Evolutionary conservation across 2,888 invertebrate genomes (phyloP).

Genomic region (Herminia tarsipennalis): DNA sequence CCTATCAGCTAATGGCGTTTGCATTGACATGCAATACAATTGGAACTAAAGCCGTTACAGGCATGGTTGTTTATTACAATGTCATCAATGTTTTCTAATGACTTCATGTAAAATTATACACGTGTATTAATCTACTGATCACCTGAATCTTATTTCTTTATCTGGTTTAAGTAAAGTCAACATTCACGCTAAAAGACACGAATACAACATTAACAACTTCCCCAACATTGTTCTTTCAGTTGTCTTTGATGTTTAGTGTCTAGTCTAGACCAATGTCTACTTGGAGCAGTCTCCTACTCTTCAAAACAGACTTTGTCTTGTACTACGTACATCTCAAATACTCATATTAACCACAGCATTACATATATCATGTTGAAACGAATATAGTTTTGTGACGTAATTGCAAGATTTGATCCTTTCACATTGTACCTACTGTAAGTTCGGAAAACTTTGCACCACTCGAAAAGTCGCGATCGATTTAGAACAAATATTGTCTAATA

Average conservation of each 20-base stretch:
- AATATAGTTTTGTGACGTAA: conserved; percentile 44
- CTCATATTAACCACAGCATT: conserved; percentile 27
- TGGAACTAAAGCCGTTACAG: no score
- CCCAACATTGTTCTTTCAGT: conserved; percentile 24
- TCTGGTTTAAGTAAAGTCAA: no score
- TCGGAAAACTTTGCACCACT: conserved; percentile 37
- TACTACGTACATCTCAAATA: conserved; percentile 39
- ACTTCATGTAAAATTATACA: no score
- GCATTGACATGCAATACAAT: no score
- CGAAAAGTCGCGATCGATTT: conserved; percentile 41
- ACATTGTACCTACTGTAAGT: conserved; percentile 37
- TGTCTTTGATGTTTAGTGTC: conserved; percentile 44
- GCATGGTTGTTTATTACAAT: no score
- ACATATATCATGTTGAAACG: conserved; percentile 37
- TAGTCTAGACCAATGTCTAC: conserved; percentile 51
- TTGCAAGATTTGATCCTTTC: conserved; percentile 45
- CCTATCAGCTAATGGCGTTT: no score
- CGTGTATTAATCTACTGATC: no score
- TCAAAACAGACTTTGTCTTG: conserved; percentile 46
- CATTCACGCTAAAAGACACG: no score
- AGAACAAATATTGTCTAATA: conserved; percentile 53
- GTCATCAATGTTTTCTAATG: no score
- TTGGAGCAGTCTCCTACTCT: no score
- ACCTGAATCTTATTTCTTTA: no score
- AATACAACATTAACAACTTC: no score